Percentiles rank a stretch among this genome's conserved stretches.
These are phyloP conservation scores for Vimba vimba DNA, from an alignment of 2,113 vertebrate genomes.

Conservation along the genomic window DNA sequence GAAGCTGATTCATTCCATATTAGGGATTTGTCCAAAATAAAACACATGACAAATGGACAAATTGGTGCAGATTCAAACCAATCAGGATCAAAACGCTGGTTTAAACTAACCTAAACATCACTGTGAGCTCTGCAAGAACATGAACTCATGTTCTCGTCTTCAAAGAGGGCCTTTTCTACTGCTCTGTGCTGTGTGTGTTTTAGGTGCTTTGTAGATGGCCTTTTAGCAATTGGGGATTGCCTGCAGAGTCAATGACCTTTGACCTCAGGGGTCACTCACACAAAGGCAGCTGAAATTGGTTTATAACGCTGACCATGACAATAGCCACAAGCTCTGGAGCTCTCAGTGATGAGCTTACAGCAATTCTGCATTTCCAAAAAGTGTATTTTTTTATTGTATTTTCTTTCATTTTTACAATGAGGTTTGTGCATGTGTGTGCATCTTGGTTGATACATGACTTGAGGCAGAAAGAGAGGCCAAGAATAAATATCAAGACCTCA, in stretches of 20 bases:
- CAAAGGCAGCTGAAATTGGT: slow-evolving; percentile 69
- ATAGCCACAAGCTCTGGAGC: slow-evolving; percentile 17
- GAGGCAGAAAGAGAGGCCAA: background rate
- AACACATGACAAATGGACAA: background rate
- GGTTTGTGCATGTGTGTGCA: background rate
- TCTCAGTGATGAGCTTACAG: background rate
- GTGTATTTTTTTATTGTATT: background rate
- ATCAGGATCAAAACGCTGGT: background rate
- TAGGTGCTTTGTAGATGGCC: slow-evolving; percentile 61
- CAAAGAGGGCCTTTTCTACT: background rate
- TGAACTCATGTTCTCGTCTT: background rate
- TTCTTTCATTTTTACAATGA: background rate
- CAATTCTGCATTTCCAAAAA: background rate
- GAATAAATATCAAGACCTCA: slow-evolving; percentile 29
- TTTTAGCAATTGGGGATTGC: slow-evolving; percentile 73
- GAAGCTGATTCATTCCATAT: background rate
- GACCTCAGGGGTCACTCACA: slow-evolving; percentile 66
- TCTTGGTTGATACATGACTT: background rate
- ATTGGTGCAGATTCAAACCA: background rate
- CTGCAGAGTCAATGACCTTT: slow-evolving; percentile 70
- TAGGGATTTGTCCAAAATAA: background rate
- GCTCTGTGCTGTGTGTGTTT: slow-evolving; percentile 39
- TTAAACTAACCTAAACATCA: background rate
- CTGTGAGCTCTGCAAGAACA: background rate
- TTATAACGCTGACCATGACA: slow-evolving; percentile 58